Conservation (phyloP, 2,113 vertebrate species). For the Tichodroma muraria region DNA sequence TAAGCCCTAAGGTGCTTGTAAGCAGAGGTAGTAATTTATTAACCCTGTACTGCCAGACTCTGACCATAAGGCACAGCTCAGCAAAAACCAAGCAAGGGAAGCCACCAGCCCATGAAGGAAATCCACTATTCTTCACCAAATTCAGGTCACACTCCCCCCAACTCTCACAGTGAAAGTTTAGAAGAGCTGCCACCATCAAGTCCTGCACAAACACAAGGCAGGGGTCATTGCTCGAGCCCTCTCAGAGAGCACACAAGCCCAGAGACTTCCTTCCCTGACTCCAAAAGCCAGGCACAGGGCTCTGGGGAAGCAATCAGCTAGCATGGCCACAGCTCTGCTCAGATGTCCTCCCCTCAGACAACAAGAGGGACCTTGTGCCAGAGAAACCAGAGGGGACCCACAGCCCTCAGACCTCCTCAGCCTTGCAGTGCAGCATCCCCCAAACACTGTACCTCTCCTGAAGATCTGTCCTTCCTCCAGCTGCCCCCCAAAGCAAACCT, state of each 20-base stretch:
- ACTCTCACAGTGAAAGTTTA: not conserved
- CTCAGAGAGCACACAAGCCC: not conserved
- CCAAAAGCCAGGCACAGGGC: not conserved
- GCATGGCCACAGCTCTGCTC: rapidly evolving
- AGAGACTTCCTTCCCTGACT: not conserved
- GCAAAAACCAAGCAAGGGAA: not conserved
- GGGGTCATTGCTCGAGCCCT: not conserved
- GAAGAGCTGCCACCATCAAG: not conserved
- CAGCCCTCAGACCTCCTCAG: not conserved
- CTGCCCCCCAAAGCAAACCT: not conserved
- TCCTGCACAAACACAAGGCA: not conserved
- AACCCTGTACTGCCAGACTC: not conserved
- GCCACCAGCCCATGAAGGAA: not conserved
- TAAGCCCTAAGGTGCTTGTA: not conserved
- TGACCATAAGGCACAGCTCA: not conserved
- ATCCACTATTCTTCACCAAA: not conserved
- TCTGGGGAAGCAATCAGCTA: not conserved
- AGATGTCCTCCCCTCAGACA: not conserved
- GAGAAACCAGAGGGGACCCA: not conserved
- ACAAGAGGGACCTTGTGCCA: not conserved
- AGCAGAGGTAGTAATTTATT: not conserved
- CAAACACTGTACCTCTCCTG: not conserved
- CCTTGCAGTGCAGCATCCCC: rapidly evolving
- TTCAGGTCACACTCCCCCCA: not conserved
- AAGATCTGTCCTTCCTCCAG: not conserved